Conservation (phyloP, 2,797 vertebrate species). For the Dicrostonyx torquatus region DNA sequence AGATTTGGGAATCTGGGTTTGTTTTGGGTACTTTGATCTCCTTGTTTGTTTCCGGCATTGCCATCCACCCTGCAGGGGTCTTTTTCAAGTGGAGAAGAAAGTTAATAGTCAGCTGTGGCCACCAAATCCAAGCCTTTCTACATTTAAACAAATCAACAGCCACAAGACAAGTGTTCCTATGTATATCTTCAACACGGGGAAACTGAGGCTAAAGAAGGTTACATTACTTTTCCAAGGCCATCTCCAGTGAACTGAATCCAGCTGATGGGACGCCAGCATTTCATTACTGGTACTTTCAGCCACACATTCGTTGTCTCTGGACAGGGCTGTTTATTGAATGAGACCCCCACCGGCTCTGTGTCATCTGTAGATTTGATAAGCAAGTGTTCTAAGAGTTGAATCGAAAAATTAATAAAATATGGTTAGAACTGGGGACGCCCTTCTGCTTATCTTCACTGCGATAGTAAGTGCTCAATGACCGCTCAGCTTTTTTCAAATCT, state of each 20-base stretch:
- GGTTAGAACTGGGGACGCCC: neutral
- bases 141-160: neutral
- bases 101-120: neutral
- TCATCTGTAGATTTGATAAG: neutral
- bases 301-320: neutral
- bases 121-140: neutral
- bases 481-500: neutral
- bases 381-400: neutral
- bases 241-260: neutral
- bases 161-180: neutral
- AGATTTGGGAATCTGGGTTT: conserved; percentile 12
- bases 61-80: neutral
- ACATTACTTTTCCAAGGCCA: neutral
- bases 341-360: fast-evolving
- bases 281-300: neutral
- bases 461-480: fast-evolving
- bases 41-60: neutral
- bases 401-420: neutral
- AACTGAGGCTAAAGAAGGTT: neutral
- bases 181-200: neutral
- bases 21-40: conserved; percentile 36
- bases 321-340: neutral
- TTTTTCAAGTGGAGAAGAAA: neutral
- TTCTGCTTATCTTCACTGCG: neutral
- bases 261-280: neutral